These are phyloP conservation scores for Neostethus bicornis DNA, from an alignment of 2,797 vertebrate genomes.

Conservation along the genomic window DNA sequence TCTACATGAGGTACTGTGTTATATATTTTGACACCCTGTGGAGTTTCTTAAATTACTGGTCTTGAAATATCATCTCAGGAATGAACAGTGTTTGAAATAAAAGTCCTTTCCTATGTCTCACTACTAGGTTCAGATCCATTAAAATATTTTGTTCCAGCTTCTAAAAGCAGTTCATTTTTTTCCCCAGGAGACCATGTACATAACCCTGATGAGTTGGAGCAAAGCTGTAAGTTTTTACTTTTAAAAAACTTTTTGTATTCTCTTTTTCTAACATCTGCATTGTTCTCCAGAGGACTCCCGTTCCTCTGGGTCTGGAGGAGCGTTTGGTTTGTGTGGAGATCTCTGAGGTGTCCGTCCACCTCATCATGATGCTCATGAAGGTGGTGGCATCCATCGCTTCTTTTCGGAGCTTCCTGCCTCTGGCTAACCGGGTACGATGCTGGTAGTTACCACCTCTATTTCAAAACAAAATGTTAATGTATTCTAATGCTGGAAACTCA, in stretches of 20 bases:
- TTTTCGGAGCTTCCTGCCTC: constrained; percentile 41
- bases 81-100: no score
- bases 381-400: constrained; percentile 1
- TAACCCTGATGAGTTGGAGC: constrained; percentile 44
- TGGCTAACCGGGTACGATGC: constrained; percentile 64
- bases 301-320: constrained; percentile 23
- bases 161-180: not conserved
- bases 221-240: constrained; percentile 57
- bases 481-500: no score
- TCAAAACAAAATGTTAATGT: no score
- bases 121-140: no score
- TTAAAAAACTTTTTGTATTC: no score
- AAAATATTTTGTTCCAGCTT: no score
- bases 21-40: no score
- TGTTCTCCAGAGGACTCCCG: constrained; percentile 26
- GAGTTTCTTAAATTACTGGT: no score
- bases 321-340: constrained; percentile 48
- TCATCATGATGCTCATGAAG: constrained; percentile 3
- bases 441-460: no score
- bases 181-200: constrained; percentile 54
- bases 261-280: not conserved
- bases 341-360: fast-evolving
- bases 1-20: no score
- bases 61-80: no score
- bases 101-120: no score